Evolutionary conservation across 2,888 invertebrate genomes (phyloP), one percentile per base, ranked within the genome.

Genomic region (Mythimna impura): DNA sequence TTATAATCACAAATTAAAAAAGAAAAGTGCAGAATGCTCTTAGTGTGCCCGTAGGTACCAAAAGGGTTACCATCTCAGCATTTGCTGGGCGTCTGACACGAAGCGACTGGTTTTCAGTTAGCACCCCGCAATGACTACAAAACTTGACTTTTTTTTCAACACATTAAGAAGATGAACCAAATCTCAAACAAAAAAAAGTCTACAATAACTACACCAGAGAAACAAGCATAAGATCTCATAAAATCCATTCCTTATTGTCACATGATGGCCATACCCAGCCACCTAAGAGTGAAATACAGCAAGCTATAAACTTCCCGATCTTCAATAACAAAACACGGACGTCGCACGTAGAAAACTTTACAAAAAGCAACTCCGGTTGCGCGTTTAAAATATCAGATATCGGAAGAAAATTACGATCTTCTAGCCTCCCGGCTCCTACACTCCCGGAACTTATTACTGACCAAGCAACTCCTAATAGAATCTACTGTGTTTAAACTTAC

Each of bases 401-500:
- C 79, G 64, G 62, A 83, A 77, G 64, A 82, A 75, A 85, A 84
- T 81, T 80, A 76, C 66, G 71, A 70, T 72, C 71, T 78, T 71
- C 71, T 54, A 64, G 65, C 69, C 57, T 54, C 55, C 63, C 50
- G 76, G 52, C 62, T 55, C 58, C 67, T 76, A 73, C 81, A 69
- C 62, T 80, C 70, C 36, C 67, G 64, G 61, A 85, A 85, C 80
- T 78, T 86, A 85, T 84, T 81, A 81, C 80, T 55, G 76, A 82
- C 81, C 57, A 78, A 82, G 81, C 79, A 87, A 87, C 88, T 89
- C 83, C 74, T 81, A 87, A 89, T 86, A 88, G 76, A 89, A 89
- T 88, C 86, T 83, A 78, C 84, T 81, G 85, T 87, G 86, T 89
- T 89, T 84, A 76, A 90, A 90, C 87, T 88, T 84, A 83, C 84